Base-by-base conservation (phyloP, 2,113 vertebrate genomes). In the Pongo abelii region DNA sequence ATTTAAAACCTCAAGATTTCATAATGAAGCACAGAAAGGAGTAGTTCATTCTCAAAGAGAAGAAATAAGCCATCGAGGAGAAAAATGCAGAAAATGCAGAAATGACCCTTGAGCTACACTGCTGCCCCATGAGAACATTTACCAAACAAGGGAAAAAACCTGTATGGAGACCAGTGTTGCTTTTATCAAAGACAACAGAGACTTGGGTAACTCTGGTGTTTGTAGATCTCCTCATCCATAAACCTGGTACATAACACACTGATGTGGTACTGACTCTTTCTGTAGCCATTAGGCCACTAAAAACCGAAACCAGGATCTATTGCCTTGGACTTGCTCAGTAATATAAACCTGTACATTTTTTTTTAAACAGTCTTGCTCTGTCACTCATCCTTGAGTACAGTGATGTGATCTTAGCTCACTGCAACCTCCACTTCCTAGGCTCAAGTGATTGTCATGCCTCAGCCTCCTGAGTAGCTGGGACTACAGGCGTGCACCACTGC, bases 191-290 rank as follows among this genome's bases (percentile, higher is more conserved):
- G 43, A 87, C 52, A 88, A 90, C 59, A 55, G 52, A 48, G n/a
- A 59, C 40, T 8, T 5, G 48, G 10, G 18, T 32, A 55, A 18
- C 32, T 25, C 94, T 16, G 18, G 23, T 50, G 27, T 38, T 61
- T 92, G 52, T 22, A 46, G 46, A 95, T 27, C 2, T 40, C 38
- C 27, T 38, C 30, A 22, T 23, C 40, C 8, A 0, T 11, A 27
- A 23, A 43, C 70, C 13, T 30, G 16, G 7, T 12, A 57, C 4
- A 0, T 23, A 46, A 69, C 67, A 35, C 67, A 30, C 0, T 0
- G 74, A 20, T 2, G 17, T 4, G 16, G 25, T 7, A 9, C 46
- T 18, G 55, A 81, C 48, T 78, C 30, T 84, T 79, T 40, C 18
- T 20, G 52, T 55, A 55, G 69, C 46, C 4, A 38, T 52, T 12